Evolutionary conservation across 1,140 invertebrate genomes (phyloP), one percentile per base, ranked within the genome.

Genomic region (Drosophila pseudoobscura): DNA sequence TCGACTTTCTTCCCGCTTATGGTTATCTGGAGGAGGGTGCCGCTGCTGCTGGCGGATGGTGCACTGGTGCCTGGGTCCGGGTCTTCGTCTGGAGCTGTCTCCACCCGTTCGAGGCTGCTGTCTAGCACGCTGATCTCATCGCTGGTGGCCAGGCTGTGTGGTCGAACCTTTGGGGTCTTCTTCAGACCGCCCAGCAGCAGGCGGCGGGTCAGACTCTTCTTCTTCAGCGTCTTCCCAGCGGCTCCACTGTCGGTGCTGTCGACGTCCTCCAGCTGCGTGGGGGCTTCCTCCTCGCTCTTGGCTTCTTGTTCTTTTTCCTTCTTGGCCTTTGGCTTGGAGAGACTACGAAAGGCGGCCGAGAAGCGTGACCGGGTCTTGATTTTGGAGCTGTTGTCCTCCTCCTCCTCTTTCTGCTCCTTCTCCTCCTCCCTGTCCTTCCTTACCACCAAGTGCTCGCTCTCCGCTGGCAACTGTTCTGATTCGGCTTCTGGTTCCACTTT

Each of bases 1-100:
- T 89, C 84, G 26, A 89, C 69, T 79, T 91, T 91, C 74, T 91
- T 90, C 53, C 89, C 89, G 13, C 80, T 82, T 50, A 91, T 91
- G 61, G 89, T 91, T 60, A 91, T 91, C 70, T 91, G 79, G 24
- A 91, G 62, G 17, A 68, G 88, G 55, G 52, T 74, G 71, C 66
- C 89, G 55, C 54, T 74, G 71, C 70, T 76, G 64, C 74, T 53
- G 45, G 73, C 56, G 2, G 57, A 60, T 44, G 45, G 56, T 7
- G 62, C 63, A 44, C 39, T 43, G 55, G 53, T 50, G 31, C 24
- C 57, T 57, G 31, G 52, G 29, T 35, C 31, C 47, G 15, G 35
- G 11, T 31, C 22, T 29, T 13, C 59, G 31, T 9, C 50, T 41
- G 8, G 44, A 1, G 11, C 35, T 13, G 51, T 58, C 11, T 41